Conservation (phyloP, 2,888 invertebrate species). For the Biston betularia region DNA sequence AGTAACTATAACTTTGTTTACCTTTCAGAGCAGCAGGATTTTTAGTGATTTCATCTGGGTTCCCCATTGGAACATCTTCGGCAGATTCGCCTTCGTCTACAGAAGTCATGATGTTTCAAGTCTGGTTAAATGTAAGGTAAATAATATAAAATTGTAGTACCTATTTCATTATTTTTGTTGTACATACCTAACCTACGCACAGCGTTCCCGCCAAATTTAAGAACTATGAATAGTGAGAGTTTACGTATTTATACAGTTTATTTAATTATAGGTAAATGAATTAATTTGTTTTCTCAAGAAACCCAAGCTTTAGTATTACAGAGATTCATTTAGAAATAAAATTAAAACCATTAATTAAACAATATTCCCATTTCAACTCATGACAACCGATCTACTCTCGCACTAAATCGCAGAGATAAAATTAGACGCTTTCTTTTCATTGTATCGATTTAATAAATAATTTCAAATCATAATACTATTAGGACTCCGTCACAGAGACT, state of each 20-base stretch:
- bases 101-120: slow-evolving; percentile 65
- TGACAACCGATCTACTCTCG: slow-evolving; percentile 30
- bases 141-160: neutral
- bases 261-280: neutral
- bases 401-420: slow-evolving; percentile 44
- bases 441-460: neutral
- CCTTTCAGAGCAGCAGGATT: slow-evolving; percentile 88
- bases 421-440: slow-evolving; percentile 44
- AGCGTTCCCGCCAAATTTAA: slow-evolving; percentile 65
- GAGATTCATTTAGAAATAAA: neutral
- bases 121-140: slow-evolving; percentile 27
- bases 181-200: slow-evolving; percentile 11
- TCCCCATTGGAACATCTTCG: slow-evolving; percentile 73
- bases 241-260: neutral
- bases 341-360: neutral
- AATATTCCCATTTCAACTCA: slow-evolving; percentile 10
- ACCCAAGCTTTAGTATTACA: neutral
- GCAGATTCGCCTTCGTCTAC: slow-evolving; percentile 73
- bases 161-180: neutral
- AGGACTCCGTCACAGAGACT: slow-evolving; percentile 37
- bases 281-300: neutral
- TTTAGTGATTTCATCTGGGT: slow-evolving; percentile 88
- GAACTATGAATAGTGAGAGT: neutral
- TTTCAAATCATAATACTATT: neutral
- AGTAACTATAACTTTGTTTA: slow-evolving; percentile 52